These are phyloP conservation scores for Mycetomoellerius zeteki DNA, from an alignment of 1,140 invertebrate genomes.

Conservation along the genomic window DNA sequence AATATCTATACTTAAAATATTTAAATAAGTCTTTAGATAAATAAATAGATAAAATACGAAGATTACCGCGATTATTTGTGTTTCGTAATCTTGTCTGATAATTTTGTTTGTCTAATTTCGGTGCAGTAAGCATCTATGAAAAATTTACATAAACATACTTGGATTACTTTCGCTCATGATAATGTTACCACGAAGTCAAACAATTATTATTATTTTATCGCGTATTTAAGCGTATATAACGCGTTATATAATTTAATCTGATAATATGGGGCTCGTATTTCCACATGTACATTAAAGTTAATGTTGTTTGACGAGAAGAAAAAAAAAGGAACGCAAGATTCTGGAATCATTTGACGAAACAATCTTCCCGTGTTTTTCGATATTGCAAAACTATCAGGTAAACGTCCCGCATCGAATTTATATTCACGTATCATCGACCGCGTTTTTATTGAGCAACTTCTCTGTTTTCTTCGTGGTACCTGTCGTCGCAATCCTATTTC, in stretches of 20 bases:
- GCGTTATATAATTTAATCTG: constrained; percentile 20
- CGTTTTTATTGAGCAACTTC: constrained; percentile 43
- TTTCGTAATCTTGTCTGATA: constrained; percentile 1
- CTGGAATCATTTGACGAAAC: not conserved
- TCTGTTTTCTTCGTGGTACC: not conserved
- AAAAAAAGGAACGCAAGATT: not conserved
- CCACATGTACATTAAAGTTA: not conserved
- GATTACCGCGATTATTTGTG: not conserved
- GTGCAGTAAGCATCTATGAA: not conserved
- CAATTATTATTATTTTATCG: not conserved
- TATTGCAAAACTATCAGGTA: constrained; percentile 27
- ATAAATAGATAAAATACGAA: not conserved
- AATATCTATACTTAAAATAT: not conserved
- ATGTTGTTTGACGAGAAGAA: not conserved
- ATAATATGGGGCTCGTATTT: not conserved
- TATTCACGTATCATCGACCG: not conserved
- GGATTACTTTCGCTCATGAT: constrained; percentile 2
- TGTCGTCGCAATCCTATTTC: not conserved
- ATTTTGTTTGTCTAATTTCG: not conserved
- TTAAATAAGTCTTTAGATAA: not conserved
- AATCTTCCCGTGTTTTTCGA: not conserved
- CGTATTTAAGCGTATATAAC: not conserved
- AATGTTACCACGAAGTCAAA: not conserved
- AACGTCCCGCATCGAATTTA: constrained; percentile 27
- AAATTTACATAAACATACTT: not conserved